Conservation (phyloP, 2,888 invertebrate species). For the Nomada fucata region DNA sequence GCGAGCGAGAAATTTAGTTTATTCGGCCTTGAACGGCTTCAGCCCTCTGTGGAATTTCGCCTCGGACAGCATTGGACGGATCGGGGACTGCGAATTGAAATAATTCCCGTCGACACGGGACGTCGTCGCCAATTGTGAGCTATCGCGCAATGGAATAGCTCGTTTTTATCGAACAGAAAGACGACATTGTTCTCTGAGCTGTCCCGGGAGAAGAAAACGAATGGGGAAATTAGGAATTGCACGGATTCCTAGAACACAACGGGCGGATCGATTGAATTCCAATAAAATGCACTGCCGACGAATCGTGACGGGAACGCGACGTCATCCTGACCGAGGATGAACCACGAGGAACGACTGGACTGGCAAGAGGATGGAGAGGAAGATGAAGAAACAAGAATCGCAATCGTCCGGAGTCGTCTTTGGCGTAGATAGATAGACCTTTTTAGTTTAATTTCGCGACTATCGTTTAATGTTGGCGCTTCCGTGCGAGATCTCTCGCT, state of each 20-base stretch:
- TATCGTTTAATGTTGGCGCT: constrained; percentile 24
- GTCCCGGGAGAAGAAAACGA: background rate
- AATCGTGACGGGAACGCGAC: constrained; percentile 45
- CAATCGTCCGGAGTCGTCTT: constrained; percentile 41
- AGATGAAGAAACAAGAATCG: constrained; percentile 3
- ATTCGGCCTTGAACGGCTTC: background rate
- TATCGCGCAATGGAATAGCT: background rate
- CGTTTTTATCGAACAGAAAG: background rate
- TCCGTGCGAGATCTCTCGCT: constrained; percentile 46
- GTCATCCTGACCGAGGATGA: constrained; percentile 28
- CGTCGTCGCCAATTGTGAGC: background rate
- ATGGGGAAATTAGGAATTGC: constrained; percentile 24
- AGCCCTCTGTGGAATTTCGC: too few species aligned
- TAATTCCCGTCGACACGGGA: too few species aligned
- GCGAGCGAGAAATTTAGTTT: constrained; percentile 16
- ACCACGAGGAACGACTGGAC: background rate
- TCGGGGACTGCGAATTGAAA: background rate
- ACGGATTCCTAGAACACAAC: constrained; percentile 22
- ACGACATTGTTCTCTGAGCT: constrained; percentile 2
- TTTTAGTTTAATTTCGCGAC: constrained; percentile 54
- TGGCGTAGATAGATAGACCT: constrained; percentile 45
- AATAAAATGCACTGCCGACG: constrained; percentile 67
- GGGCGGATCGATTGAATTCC: constrained; percentile 53
- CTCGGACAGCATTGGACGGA: too few species aligned
- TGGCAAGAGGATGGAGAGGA: background rate